Conservation (phyloP, 2,797 vertebrate genomes). For the Rhinoraja longicauda region DNA sequence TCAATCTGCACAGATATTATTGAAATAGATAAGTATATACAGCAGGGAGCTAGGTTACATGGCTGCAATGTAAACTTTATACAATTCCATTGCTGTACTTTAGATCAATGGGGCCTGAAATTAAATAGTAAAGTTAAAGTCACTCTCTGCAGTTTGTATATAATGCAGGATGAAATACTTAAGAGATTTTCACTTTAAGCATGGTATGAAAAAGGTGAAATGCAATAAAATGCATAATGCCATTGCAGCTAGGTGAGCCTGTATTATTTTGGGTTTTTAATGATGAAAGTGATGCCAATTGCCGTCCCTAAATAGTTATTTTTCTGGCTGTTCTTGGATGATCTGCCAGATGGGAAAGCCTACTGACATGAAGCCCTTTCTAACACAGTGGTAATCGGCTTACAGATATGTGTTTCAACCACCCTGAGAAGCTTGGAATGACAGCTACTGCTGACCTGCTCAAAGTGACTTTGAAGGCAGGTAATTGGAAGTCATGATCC, state of each 20-base stretch:
- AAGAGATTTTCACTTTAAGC: background rate
- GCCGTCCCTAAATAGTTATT: background rate
- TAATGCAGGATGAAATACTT: background rate
- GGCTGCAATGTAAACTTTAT: background rate
- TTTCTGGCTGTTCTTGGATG: background rate
- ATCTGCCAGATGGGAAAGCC: background rate
- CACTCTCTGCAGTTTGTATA: background rate
- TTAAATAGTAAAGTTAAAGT: constrained; percentile 1
- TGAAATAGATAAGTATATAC: background rate
- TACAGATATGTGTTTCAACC: background rate
- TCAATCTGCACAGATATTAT: background rate
- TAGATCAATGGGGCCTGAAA: background rate
- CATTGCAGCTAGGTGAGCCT: background rate
- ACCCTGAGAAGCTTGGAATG: constrained; percentile 19
- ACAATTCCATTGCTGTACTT: background rate
- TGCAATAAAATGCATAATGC: background rate
- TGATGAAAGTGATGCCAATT: background rate
- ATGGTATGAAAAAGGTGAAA: background rate
- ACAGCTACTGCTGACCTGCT: constrained; percentile 44
- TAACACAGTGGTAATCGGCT: constrained; percentile 1
- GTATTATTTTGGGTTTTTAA: background rate
- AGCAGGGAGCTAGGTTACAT: constrained; percentile 3
- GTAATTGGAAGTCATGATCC: constrained; percentile 62
- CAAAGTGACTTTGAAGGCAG: constrained; percentile 63
- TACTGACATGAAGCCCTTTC: background rate